A percentile compares a stretch with the other conserved stretches of the same genome.
Conservation (phyloP, 2,888 invertebrate species). For the Norana najaformis region DNA sequence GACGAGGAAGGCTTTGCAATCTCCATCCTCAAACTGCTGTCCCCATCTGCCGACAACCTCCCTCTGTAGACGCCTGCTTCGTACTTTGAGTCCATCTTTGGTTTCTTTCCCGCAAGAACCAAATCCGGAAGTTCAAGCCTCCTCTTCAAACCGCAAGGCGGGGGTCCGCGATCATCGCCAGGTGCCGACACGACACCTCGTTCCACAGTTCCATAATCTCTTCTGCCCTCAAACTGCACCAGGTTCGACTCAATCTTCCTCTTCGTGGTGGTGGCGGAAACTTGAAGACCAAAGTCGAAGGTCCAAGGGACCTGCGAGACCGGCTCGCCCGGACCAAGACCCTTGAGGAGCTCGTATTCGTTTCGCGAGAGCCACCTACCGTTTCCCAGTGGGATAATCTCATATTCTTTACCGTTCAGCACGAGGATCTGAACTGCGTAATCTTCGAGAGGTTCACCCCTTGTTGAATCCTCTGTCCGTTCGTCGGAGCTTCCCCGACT, state of each 20-base stretch:
- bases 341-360: slow-evolving; percentile 43
- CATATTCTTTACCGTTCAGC: slow-evolving; percentile 45
- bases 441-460: slow-evolving; percentile 16
- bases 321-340: slow-evolving; percentile 13
- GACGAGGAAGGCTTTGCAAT: neutral
- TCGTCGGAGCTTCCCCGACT: neutral
- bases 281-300: neutral
- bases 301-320: neutral
- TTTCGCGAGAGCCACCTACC: slow-evolving; percentile 44
- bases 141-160: neutral
- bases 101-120: neutral
- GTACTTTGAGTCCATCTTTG: neutral
- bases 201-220: neutral
- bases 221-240: neutral
- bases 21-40: neutral
- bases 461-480: neutral
- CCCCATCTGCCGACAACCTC: neutral
- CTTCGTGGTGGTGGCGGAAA: neutral
- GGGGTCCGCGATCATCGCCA: neutral
- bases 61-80: neutral
- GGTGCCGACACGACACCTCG: neutral
- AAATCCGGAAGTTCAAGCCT: slow-evolving; percentile 16
- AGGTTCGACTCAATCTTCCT: neutral
- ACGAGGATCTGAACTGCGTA: slow-evolving; percentile 38
- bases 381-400: slow-evolving; percentile 45